These are phyloP conservation scores for Chlorodrepanis virens DNA, from an alignment of 2,113 vertebrate genomes.

Conservation along the genomic window DNA sequence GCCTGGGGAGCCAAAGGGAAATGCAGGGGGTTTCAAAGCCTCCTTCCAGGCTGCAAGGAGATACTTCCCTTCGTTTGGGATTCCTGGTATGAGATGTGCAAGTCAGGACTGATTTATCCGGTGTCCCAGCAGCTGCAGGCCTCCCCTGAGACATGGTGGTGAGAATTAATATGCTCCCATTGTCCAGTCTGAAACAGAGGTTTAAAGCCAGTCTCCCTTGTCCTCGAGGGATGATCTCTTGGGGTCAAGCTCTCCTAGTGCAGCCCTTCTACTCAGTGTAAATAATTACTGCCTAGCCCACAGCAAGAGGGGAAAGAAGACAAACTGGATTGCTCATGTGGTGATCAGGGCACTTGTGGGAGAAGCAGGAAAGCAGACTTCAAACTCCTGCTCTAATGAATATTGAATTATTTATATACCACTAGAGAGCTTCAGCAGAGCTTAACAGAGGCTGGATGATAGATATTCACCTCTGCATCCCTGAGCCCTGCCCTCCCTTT, in stretches of 20 bases:
- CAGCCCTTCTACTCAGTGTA: neutral
- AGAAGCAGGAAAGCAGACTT: neutral
- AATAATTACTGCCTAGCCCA: constrained; percentile 8
- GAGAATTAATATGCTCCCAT: neutral
- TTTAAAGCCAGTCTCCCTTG: neutral
- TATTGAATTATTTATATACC: constrained; percentile 13
- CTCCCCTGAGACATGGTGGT: neutral
- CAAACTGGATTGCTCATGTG: neutral
- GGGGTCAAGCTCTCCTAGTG: neutral
- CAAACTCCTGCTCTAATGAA: constrained; percentile 25
- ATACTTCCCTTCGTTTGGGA: neutral
- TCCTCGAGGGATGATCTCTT: neutral
- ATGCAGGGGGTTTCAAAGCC: neutral
- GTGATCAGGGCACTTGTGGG: neutral
- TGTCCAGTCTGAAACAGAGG: neutral
- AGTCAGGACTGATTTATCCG: neutral
- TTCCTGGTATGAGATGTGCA: neutral
- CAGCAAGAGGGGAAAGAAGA: neutral
- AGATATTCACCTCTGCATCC: neutral
- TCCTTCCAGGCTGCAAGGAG: neutral
- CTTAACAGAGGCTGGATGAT: neutral
- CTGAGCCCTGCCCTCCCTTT: neutral
- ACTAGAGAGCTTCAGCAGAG: neutral
- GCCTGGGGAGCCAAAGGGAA: neutral
- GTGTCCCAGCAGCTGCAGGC: neutral